Conservation (phyloP, 2,888 invertebrate species). For the Autographa gamma region DNA sequence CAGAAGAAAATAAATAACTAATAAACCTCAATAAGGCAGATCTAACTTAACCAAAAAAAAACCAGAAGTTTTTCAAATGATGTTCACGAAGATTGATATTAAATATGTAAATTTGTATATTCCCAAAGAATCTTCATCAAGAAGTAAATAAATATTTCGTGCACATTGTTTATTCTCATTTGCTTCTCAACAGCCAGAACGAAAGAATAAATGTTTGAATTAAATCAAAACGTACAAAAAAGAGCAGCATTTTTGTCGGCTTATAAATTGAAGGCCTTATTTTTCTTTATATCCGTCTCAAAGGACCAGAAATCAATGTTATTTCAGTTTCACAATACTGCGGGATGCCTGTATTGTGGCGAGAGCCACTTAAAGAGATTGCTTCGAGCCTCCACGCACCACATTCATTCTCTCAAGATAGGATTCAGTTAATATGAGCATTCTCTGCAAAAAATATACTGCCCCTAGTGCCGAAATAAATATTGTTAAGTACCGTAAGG, state of each 20-base stretch:
- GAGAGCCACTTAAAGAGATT: slow-evolving; percentile 84
- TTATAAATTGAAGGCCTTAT: slow-evolving; percentile 4
- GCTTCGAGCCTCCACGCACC: slow-evolving; percentile 73
- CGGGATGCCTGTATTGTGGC: slow-evolving; percentile 43
- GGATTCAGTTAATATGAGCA: slow-evolving; percentile 80
- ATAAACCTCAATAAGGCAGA: slow-evolving; percentile 81
- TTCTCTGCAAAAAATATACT: slow-evolving; percentile 75
- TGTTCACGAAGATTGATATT: not conserved
- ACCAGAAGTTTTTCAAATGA: slow-evolving; percentile 40
- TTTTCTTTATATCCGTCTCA: slow-evolving; percentile 18
- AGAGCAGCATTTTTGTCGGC: not conserved
- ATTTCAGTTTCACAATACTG: slow-evolving; percentile 31
- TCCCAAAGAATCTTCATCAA: not conserved
- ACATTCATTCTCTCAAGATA: slow-evolving; percentile 74
- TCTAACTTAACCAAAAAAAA: slow-evolving; percentile 57
- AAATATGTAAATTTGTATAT: not conserved
- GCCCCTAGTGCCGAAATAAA: slow-evolving; percentile 78
- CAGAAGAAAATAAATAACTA: slow-evolving; percentile 82
- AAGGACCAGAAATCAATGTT: slow-evolving; percentile 28
- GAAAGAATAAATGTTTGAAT: not conserved
- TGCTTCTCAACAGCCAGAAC: not conserved
- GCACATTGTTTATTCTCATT: not conserved
- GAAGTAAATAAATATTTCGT: not conserved
- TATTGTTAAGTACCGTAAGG: slow-evolving; percentile 73
- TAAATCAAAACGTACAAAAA: not conserved